Base-by-base conservation (phyloP, 53 echinoderm and acorn worm species). In the Paracentrotus lividus region DNA sequence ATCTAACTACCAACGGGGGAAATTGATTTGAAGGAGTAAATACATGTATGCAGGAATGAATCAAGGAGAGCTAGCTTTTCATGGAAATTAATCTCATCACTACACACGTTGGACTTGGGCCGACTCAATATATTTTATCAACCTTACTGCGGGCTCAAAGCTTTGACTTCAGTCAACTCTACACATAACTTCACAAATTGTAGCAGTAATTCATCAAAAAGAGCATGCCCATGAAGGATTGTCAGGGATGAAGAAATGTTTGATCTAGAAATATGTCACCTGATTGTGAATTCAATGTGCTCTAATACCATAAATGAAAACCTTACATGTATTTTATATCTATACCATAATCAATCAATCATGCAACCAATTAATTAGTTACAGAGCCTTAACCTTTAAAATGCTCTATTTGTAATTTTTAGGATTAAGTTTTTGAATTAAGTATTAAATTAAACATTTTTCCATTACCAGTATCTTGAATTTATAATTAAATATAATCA, bases 401-500 rank as follows among this genome's bases (percentile, higher is more conserved):
- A 18, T 57, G 20, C 57, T 57, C 57, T 57, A 21, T 57, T 57
- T n/a, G n/a, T n/a, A n/a, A n/a, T n/a, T n/a, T n/a, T n/a, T n/a
- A n/a, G n/a, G n/a, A n/a, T n/a, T n/a, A n/a, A n/a, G n/a, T n/a
- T n/a, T n/a, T n/a, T n/a, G n/a, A n/a, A n/a, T n/a, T n/a, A n/a
- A n/a, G n/a, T n/a, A n/a, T n/a, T n/a, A n/a, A n/a, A n/a, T n/a
- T n/a, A n/a, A n/a, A n/a, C n/a, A 54, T 54, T 54, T 54, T 54
- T 54, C 54, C 13, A 18, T 54, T 13, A 54, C 54, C 18, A 18
- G 24, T 61, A 29, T 64, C 12, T 72, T 36, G 33, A 67, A 67
- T n/a, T n/a, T n/a, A n/a, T n/a, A n/a, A 67, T 13, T 29, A 66
- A 77, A n/a, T 81, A 13, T 45, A 45, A 81, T 81, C 49, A 81